A percentile compares a stretch with the other conserved stretches of the same genome.
Conservation (phyloP, 1,140 invertebrate species). For the Drosophila lowei region DNA sequence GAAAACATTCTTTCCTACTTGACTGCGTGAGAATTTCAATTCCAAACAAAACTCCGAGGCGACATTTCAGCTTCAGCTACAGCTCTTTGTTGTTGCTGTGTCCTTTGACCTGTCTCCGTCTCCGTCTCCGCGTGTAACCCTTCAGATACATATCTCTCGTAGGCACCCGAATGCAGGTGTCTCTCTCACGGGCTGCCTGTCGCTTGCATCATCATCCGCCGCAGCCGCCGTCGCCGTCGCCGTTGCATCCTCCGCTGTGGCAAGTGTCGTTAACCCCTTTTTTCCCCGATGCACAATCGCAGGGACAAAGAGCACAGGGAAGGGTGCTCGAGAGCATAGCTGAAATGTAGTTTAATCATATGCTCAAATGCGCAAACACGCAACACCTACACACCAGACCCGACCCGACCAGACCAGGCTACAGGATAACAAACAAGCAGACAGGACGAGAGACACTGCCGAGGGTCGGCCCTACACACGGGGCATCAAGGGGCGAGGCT, state of each 20-base stretch:
- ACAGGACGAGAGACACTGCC: neutral
- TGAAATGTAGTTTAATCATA: slow-evolving; percentile 79
- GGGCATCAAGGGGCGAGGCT: too few species aligned
- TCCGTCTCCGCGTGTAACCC: slow-evolving; percentile 9
- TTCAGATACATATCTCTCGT: slow-evolving; percentile 35
- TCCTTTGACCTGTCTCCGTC: slow-evolving; percentile 42
- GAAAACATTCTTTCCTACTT: slow-evolving; percentile 41
- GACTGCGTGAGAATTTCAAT: slow-evolving; percentile 69
- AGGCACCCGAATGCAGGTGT: slow-evolving; percentile 48
- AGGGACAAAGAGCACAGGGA: neutral
- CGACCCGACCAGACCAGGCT: slow-evolving; percentile 9
- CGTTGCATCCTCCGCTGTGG: slow-evolving; percentile 14
- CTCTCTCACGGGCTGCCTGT: slow-evolving; percentile 32
- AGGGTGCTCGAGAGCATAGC: slow-evolving; percentile 7
- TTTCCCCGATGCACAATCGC: slow-evolving; percentile 7
- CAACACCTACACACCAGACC: slow-evolving; percentile 64
- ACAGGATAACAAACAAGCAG: slow-evolving; percentile 5
- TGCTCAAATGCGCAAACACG: slow-evolving; percentile 78
- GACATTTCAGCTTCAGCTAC: slow-evolving; percentile 19
- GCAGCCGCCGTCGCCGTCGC: too few species aligned
- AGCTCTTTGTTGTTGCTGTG: slow-evolving; percentile 4
- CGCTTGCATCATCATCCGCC: slow-evolving; percentile 22
- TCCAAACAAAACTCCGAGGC: slow-evolving; percentile 7
- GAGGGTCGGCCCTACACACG: too few species aligned
- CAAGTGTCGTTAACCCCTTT: slow-evolving; percentile 64